A percentile compares a stretch with the other conserved stretches of the same genome.
These are phyloP conservation scores for Psilopogon haemacephalus DNA, from an alignment of 2,113 vertebrate species.

Conservation along the genomic window DNA sequence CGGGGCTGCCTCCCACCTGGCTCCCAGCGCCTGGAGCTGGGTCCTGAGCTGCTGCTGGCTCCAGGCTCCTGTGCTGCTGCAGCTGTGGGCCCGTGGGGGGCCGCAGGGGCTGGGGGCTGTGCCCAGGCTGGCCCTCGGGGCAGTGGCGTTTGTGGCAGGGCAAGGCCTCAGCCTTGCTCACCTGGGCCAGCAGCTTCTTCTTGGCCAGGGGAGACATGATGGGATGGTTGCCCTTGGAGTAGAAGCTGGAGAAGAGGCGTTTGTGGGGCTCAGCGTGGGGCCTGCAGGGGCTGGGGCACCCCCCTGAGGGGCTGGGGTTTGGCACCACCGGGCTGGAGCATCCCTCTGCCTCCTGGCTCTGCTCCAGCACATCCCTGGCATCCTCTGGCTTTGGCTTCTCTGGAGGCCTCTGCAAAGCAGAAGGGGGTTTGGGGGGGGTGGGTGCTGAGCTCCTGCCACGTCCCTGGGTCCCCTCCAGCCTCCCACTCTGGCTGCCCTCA, in stretches of 20 bases:
- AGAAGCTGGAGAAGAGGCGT: constrained; percentile 70
- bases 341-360: background rate
- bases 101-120: background rate
- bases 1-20: background rate
- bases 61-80: background rate
- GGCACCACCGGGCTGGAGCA: background rate
- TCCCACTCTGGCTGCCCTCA: background rate
- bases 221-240: constrained; percentile 72
- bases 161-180: constrained; percentile 75
- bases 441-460: background rate
- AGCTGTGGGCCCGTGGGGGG: background rate
- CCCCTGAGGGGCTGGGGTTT: background rate
- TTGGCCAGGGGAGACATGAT: constrained; percentile 94
- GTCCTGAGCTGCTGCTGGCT: background rate
- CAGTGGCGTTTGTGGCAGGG: constrained; percentile 48
- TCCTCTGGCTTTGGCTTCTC: constrained; percentile 7
- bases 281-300: background rate
- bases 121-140: background rate
- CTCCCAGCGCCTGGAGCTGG: background rate
- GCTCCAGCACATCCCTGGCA: rapidly evolving
- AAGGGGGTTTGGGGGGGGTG: background rate
- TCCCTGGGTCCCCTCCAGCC: background rate
- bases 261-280: constrained; percentile 69
- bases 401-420: background rate
- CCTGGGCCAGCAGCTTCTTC: constrained; percentile 92